Percentiles rank a stretch among this genome's conserved stretches.
phyloP scores from a whole-genome alignment of 2,113 vertebrate genomes.

The Vombatus ursinus region DNA sequence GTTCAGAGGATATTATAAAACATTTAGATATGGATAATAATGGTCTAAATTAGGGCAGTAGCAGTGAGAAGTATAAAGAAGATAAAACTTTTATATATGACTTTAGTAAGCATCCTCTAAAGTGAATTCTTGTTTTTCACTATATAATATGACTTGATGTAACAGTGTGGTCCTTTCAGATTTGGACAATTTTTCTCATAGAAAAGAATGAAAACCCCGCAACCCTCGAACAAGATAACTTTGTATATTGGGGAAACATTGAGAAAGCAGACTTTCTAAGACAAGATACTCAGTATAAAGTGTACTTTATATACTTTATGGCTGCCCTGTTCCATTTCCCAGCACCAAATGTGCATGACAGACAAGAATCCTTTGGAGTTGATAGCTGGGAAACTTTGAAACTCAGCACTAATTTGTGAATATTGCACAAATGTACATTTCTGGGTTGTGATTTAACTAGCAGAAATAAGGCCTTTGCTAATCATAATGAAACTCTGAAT shows the following conservation, averaged over 20 bases:
- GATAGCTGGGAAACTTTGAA: not conserved
- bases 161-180: not conserved
- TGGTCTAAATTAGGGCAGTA: not conserved
- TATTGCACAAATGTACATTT: not conserved
- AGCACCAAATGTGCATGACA: not conserved
- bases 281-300: not conserved
- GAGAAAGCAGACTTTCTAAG: not conserved
- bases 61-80: not conserved
- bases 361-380: not conserved
- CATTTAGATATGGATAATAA: not conserved
- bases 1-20: not conserved
- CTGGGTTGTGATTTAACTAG: not conserved
- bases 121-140: not conserved
- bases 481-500: not conserved
- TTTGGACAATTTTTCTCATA: not conserved
- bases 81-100: not conserved
- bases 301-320: not conserved
- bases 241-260: not conserved
- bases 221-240: not conserved
- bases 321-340: not conserved
- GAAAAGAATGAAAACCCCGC: not conserved
- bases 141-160: not conserved
- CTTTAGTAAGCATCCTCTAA: not conserved
- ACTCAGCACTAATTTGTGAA: not conserved
- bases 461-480: not conserved